Percentiles rank a stretch among this genome's conserved stretches.
Evolutionary conservation across 1,140 invertebrate species (phyloP).

Genomic region (Pseudachorutes palmiensis): DNA sequence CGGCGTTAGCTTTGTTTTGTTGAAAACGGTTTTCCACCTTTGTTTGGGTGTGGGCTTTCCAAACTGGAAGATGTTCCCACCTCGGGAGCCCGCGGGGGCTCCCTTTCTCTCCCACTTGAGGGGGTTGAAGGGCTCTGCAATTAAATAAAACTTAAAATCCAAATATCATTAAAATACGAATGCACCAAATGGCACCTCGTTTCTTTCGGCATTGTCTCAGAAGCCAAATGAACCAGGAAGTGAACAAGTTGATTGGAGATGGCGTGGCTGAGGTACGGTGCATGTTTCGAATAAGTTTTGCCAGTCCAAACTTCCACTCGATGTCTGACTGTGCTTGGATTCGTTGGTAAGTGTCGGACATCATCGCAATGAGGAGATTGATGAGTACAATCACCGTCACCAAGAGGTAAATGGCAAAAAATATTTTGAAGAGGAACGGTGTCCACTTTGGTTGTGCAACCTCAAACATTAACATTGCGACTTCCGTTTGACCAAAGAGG

Average conservation of each 20-base stretch:
- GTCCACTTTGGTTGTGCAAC: conserved; percentile 40
- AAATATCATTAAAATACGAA: conserved; percentile 1
- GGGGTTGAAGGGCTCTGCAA: conserved; percentile 34
- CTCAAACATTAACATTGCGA: conserved; percentile 50
- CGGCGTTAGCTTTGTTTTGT: conserved; percentile 43
- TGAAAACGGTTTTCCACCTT: conserved; percentile 40
- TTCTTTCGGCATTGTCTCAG: conserved; percentile 67
- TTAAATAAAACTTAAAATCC: not conserved
- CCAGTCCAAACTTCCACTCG: conserved; percentile 99
- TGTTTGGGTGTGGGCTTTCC: conserved; percentile 39
- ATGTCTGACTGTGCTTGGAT: conserved; percentile 99
- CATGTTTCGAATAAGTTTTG: conserved; percentile 97
- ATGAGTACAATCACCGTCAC: conserved; percentile 95
- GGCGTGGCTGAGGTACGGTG: conserved; percentile 95
- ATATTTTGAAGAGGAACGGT: conserved; percentile 46
- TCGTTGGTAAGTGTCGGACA: conserved; percentile 97
- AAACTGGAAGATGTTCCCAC: conserved; percentile 25
- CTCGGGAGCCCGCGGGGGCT: not conserved
- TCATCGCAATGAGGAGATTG: conserved; percentile 99
- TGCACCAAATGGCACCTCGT: conserved; percentile 44
- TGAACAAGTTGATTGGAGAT: conserved; percentile 90
- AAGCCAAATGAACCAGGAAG: conserved; percentile 80
- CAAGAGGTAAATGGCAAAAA: conserved; percentile 94
- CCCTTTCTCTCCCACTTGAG: conserved; percentile 33
- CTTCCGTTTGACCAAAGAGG: conserved; percentile 90